Conservation (phyloP, 2,797 vertebrate genomes). For the Acanthurus lineatus region DNA sequence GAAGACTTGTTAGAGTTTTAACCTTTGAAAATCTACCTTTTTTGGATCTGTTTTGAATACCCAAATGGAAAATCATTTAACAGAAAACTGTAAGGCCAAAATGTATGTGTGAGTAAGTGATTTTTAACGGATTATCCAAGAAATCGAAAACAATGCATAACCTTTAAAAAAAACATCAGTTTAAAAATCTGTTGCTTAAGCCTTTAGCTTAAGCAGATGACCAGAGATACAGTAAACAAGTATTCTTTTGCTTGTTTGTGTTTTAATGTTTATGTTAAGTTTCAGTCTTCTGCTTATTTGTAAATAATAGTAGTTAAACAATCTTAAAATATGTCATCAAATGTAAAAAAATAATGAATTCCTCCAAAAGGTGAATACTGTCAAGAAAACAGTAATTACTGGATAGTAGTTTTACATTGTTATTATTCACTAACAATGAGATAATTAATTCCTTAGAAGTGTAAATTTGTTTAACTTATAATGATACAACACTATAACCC, state of each 20-base stretch:
- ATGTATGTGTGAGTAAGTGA: no score
- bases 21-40: no score
- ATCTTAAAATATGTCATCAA: background rate
- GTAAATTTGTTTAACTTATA: background rate
- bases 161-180: no score
- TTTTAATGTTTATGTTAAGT: background rate
- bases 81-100: no score
- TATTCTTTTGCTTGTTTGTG: background rate
- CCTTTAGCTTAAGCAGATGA: no score
- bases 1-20: slow-evolving; percentile 1
- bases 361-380: background rate
- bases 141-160: no score
- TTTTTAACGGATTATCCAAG: no score
- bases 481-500: background rate
- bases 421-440: background rate
- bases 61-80: no score
- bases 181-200: no score
- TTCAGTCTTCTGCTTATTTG: background rate
- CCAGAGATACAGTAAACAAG: no score
- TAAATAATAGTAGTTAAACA: background rate
- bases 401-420: background rate
- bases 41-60: no score
- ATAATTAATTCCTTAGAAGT: background rate
- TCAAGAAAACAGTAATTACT: background rate
- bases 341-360: slow-evolving; percentile 1